Evolutionary conservation across 2,888 invertebrate species (phyloP).

Genomic region (Frankliniella fusca): DNA sequence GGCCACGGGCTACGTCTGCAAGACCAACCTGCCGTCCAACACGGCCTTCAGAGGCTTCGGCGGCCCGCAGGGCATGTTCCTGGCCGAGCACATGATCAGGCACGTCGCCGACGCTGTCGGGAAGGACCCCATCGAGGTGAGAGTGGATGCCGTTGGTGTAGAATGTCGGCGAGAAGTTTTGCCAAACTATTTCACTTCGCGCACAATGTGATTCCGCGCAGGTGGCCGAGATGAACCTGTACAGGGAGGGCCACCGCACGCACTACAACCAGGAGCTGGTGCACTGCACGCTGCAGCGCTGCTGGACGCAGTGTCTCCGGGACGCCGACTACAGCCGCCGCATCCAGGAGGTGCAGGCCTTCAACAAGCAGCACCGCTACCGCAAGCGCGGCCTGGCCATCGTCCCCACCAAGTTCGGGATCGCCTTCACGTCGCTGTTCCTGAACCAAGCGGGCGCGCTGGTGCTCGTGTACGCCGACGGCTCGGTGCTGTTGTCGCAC

Average conservation of each 20-base stretch:
- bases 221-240: constrained; percentile 66
- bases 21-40: constrained; percentile 85
- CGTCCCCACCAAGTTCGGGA: constrained; percentile 79
- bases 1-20: constrained; percentile 70
- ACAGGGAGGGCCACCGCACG: constrained; percentile 70
- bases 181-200: no score
- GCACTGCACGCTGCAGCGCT: constrained; percentile 67
- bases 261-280: constrained; percentile 71
- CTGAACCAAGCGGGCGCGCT: constrained; percentile 85
- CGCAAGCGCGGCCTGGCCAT: constrained; percentile 80
- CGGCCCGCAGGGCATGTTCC: constrained; percentile 86
- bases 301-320: constrained; percentile 73
- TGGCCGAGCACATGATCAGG: constrained; percentile 71
- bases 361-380: constrained; percentile 76
- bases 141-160: constrained; percentile 13
- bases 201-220: background rate
- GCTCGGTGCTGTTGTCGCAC: constrained; percentile 81
- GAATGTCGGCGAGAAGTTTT: background rate
- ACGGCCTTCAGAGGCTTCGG: constrained; percentile 93
- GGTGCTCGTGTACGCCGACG: constrained; percentile 77
- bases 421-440: constrained; percentile 70
- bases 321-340: constrained; percentile 62
- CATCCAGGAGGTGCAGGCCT: constrained; percentile 57
- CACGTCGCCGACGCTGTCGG: constrained; percentile 68
- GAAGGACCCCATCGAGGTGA: constrained; percentile 60